Evolutionary conservation across 2,797 vertebrate genomes (phyloP).

Genomic region (Lithobates sylvaticus): DNA sequence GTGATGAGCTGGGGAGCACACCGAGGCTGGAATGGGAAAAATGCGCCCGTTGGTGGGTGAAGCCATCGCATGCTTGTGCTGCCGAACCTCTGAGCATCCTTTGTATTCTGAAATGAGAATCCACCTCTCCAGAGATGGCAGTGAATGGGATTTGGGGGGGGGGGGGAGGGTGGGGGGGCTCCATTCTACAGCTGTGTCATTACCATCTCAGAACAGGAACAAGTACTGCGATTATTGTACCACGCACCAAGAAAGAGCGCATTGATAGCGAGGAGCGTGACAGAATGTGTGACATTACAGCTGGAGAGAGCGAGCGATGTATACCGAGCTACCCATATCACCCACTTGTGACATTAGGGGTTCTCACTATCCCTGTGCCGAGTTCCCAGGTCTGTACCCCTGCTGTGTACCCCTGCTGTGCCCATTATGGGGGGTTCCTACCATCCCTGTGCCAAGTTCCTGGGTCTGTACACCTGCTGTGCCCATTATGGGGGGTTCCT

Average conservation of each 20-base stretch:
- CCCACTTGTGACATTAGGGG: no score
- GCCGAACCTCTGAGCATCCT: slow-evolving; percentile 29
- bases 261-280: slow-evolving; percentile 21
- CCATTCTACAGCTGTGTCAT: slow-evolving; percentile 70
- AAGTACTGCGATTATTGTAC: slow-evolving; percentile 62
- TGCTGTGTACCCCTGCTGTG: no score
- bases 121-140: slow-evolving; percentile 4
- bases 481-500: no score
- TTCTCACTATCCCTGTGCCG: no score
- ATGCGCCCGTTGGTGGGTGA: background rate
- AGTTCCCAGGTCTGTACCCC: no score
- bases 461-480: no score
- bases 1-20: no score
- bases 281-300: slow-evolving; percentile 9
- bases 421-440: no score
- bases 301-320: background rate
- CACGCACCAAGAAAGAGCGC: slow-evolving; percentile 56
- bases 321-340: no score
- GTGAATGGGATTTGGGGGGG: background rate
- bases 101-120: slow-evolving; percentile 20
- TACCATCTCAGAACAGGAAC: slow-evolving; percentile 63
- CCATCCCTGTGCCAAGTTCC: no score
- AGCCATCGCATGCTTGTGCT: background rate
- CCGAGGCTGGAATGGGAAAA: background rate
- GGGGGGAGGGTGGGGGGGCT: slow-evolving; percentile 6